A percentile compares a stretch with the other conserved stretches of the same genome.
Conservation (phyloP, 1,140 invertebrate genomes). For the Tribolium madens region DNA sequence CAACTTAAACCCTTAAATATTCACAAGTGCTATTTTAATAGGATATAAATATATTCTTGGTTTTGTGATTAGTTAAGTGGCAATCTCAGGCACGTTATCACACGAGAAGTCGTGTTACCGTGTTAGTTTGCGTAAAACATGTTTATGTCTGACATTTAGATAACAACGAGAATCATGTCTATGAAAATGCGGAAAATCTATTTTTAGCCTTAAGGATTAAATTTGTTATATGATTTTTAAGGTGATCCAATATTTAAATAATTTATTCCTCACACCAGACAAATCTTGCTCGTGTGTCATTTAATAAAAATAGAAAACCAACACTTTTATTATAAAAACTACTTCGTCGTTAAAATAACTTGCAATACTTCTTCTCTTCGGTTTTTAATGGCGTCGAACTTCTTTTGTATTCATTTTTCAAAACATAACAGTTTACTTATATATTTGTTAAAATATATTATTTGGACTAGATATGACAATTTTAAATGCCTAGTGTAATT, state of each 20-base stretch:
- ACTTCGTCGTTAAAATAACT: too few species aligned
- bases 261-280: not conserved
- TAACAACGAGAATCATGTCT: conserved; percentile 41
- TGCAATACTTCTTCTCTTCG: too few species aligned
- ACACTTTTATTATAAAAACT: conserved; percentile 22
- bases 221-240: conserved; percentile 3
- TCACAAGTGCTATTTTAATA: conserved; percentile 41
- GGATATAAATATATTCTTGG: conserved; percentile 24
- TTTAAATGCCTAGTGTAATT: conserved; percentile 20
- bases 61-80: conserved; percentile 43
- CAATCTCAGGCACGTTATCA: conserved; percentile 39
- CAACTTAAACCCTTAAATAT: conserved; percentile 29
- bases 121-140: conserved; percentile 42
- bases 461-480: conserved; percentile 27
- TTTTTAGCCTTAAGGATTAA: not conserved
- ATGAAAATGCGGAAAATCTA: conserved; percentile 22
- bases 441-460: not conserved
- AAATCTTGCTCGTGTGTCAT: conserved; percentile 22
- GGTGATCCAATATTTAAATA: conserved; percentile 8
- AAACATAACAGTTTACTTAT: not conserved
- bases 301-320: conserved; percentile 3
- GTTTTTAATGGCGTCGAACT: too few species aligned
- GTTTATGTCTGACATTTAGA: conserved; percentile 44
- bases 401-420: not conserved
- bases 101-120: conserved; percentile 36